phyloP scores from a whole-genome alignment of 2,113 vertebrate genomes.

The Seriola quinqueradiata region DNA sequence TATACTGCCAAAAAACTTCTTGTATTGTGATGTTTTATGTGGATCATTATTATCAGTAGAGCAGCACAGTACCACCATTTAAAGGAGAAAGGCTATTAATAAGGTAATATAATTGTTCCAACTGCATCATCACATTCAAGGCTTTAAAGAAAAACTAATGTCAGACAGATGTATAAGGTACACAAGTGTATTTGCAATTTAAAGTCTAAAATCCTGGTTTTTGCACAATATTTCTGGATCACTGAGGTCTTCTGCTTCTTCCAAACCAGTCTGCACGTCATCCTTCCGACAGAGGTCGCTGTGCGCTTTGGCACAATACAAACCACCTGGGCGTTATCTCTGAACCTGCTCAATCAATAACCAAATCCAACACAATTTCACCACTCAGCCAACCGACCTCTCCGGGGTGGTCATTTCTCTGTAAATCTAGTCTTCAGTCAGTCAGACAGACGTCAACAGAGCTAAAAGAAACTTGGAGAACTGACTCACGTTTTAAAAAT shows the following conservation, averaged over 20 bases:
- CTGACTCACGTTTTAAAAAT: too few relatives aligned
- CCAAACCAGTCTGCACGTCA: too few relatives aligned
- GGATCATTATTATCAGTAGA: background rate
- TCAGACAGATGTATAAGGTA: background rate
- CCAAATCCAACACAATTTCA: constrained; percentile 20
- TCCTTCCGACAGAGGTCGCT: constrained; percentile 68
- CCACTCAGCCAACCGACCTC: background rate
- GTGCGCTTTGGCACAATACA: constrained; percentile 2
- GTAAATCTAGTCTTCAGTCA: accelerated
- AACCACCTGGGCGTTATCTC: constrained; percentile 75
- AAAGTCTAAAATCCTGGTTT: background rate
- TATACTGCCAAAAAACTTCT: background rate
- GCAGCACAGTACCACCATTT: background rate
- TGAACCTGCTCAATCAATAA: constrained; percentile 61
- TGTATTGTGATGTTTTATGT: background rate
- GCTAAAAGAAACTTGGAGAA: background rate
- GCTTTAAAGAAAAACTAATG: background rate
- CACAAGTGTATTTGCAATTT: background rate
- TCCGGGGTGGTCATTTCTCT: background rate
- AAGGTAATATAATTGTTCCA: background rate
- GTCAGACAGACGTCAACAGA: background rate
- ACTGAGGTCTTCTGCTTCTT: background rate
- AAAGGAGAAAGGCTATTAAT: background rate
- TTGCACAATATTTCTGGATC: background rate
- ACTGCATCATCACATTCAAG: background rate